Base-by-base conservation (phyloP, 2,888 invertebrate species). In the Acleris cristana region DNA sequence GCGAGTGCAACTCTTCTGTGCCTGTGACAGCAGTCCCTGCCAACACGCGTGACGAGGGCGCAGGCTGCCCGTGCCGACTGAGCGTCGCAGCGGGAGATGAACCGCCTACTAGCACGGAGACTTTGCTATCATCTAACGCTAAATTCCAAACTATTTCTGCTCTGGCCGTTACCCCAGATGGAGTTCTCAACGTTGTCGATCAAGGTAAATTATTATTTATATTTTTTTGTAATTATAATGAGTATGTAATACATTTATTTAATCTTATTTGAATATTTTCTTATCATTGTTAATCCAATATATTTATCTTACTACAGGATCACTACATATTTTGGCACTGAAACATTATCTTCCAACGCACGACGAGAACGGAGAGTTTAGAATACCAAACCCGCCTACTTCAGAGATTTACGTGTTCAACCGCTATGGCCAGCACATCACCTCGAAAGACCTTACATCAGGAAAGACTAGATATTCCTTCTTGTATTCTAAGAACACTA, bases 401-500 rank as follows among this genome's bases (percentile, higher is more conserved):
- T 97, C 98, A 73, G 99, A 99, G 90, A 95, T 98, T 70, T 98
- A 98, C 81, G 97, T 98, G 1, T 98, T 98, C 87, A 98, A 98
- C 88, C 95, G 97, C 30, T 98, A 98, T 82, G 99, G 99, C 1
- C 99, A 99, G 85, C 99, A 99, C 87, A 96, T 98, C 30, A 96
- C 97, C 30, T 99, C 99, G 2, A 97, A 97, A 85, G 98, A 99
- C 87, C 92, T 99, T 69, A 97, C 99, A 56, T 99, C 99, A n/a
- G 98, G 97, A 57, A 97, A 98, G 88, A 97, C 97, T 6, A 95
- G 98, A 83, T 99, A 99, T 87, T 97, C 98, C 57, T 99, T 99
- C 93, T 94, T 98, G 26, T 99, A 99, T 93, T 98, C 98, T 57
- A 99, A 99, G 82, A 98, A 98, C 83, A 98, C 98, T 8, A 98